These are phyloP conservation scores for Cheilosia impressa DNA, from an alignment of 2,888 invertebrate species.

Conservation along the genomic window DNA sequence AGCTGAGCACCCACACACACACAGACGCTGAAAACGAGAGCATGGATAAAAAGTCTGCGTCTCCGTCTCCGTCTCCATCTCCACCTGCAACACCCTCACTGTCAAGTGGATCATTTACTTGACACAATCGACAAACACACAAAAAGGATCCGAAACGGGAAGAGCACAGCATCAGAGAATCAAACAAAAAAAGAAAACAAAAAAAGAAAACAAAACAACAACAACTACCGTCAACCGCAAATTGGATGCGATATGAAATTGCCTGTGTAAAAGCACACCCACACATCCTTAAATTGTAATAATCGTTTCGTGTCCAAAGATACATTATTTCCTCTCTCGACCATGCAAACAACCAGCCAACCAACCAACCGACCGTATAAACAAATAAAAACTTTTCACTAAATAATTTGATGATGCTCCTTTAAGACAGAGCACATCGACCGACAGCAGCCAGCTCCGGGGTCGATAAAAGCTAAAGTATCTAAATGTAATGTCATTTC, in stretches of 20 bases:
- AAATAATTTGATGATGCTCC: conserved; percentile 82
- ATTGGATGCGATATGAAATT: conserved; percentile 84
- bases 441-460: conserved; percentile 25
- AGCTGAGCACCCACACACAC: conserved; percentile 8
- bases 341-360: conserved; percentile 51
- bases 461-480: conserved; percentile 47
- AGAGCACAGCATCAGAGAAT: neutral
- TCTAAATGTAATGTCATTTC: conserved; percentile 15
- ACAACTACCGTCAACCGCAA: conserved; percentile 79
- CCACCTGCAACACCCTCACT: conserved; percentile 30
- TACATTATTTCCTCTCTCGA: conserved; percentile 54
- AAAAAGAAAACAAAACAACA: conserved; percentile 46
- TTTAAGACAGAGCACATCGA: conserved; percentile 53
- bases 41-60: conserved; percentile 10
- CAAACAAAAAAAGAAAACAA: conserved; percentile 25
- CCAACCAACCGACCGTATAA: conserved; percentile 81
- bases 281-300: conserved; percentile 26
- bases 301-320: conserved; percentile 44
- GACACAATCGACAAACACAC: conserved; percentile 59
- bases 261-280: conserved; percentile 81
- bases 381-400: conserved; percentile 83
- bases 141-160: neutral
- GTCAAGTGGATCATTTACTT: conserved; percentile 73
- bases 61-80: conserved; percentile 19
- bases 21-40: neutral